A percentile compares a stretch with the other conserved stretches of the same genome.
phyloP scores from a whole-genome alignment of 1,140 invertebrate genomes.

The Orius laevigatus region DNA sequence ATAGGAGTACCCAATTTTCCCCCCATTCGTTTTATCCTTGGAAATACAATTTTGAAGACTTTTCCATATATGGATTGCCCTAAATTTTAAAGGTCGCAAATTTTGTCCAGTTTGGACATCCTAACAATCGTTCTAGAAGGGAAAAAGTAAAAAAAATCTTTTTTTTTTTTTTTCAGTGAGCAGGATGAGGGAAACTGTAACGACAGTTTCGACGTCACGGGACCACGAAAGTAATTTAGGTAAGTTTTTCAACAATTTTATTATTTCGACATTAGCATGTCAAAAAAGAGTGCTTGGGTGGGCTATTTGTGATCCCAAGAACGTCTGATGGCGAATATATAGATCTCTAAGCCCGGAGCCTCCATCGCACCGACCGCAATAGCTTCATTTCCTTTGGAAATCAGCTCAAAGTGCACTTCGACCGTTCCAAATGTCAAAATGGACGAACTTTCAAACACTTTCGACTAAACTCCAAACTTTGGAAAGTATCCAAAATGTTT shows the following conservation, averaged over 20 bases:
- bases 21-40: no score
- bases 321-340: not conserved
- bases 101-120: no score
- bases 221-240: constrained; percentile 18
- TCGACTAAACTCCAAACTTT: no score
- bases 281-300: not conserved
- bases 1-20: no score
- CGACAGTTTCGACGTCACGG: constrained; percentile 1
- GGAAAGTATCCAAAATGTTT: no score
- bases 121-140: not conserved
- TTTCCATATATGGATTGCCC: no score
- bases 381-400: constrained; percentile 7
- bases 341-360: not conserved
- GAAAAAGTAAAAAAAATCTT: not conserved
- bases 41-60: no score
- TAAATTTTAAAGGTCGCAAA: no score
- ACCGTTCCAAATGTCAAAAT: not conserved
- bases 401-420: not conserved
- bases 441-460: not conserved
- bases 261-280: not conserved
- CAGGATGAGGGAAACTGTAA: constrained; percentile 13
- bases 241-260: constrained; percentile 7
- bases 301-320: not conserved
- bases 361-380: no score
- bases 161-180: constrained; percentile 15